Base-by-base conservation (phyloP, 37 sponge, comb jelly and placozoan genomes). In the Aplysina aerophoba region DNA sequence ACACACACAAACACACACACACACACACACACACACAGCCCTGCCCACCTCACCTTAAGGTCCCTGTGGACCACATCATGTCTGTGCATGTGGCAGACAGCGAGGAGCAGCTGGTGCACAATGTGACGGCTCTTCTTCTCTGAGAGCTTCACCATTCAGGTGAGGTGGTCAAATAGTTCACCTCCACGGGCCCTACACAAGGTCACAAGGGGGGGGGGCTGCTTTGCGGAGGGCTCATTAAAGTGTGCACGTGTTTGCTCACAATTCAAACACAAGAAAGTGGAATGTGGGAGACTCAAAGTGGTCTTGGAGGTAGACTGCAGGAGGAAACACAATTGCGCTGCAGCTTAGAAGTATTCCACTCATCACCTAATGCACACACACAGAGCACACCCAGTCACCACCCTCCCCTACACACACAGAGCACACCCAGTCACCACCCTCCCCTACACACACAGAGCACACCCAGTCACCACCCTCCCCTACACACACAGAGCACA, bases 231-330 rank as follows among this genome's bases (percentile, higher is more conserved):
- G 50, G 50, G 50, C 6, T 33, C 5, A 5, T 36, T 44, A 30
- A n/a, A n/a, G 2, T 34, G 85, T 27, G 22, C 40, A n/a, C 13
- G 16, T 21, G 36, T 25, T 0, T 16, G 78, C 96, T 93, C 77
- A 96, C 96, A 96, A 74, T 81, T 96, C 96, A 87, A 96, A 96
- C 4, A 96, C 92, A 55, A 96, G 73, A 72, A 96, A 96, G 35
- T 91, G 80, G 75, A 89, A 96, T 8, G 94, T 87, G 50, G 87
- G 83, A 0, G 94, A 87, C 63, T 96, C 88, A 73, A 89, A 96
- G 33, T 82, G 80, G 60, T 96, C 96, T 54, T 91, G 83, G 30
- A 96, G 73, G n/a, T 67, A 82, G 25, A 96, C 96, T 96, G 73
- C 65, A 73, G 19, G 40, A 33, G 60, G n/a, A n/a, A n/a, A n/a